Base-by-base conservation (phyloP, 2,113 vertebrate species). In the Setophaga kirtlandii region DNA sequence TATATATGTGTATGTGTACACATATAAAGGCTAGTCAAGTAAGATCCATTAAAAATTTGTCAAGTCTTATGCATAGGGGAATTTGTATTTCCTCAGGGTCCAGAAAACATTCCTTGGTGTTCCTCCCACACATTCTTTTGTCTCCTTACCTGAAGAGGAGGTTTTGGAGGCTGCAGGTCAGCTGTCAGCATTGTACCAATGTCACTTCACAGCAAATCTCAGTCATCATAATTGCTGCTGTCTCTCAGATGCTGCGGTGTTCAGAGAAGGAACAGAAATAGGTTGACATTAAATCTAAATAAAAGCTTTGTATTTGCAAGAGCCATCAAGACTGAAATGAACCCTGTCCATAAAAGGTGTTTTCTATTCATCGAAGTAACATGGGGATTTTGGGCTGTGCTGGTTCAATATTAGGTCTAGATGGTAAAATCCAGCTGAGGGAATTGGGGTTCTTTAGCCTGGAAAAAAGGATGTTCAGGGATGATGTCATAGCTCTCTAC, bases 341-440 rank as follows among this genome's bases (percentile, higher is more conserved):
- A 30, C 11, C 5, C 41, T 41, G 11, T 27, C 1, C 1, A 0
- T 11, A 35, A 39, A 22, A 47, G 21, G 12, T 12, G 37, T 20
- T 60, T 23, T 22, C 25, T 35, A 8, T 24, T 55, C 33, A 55
- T 44, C 49, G 13, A 4, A n/a, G 22, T 21, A 39, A 37, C 14
- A 6, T 0, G 8, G 35, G 30, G 2, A 0, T 11, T 52, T 11
- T 9, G 12, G 28, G 47, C 6, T 1, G 0, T 25, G 44, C 4
- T 27, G 13, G 35, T 27, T 60, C 27, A 42, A 18, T 24, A 0
- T 9, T 10, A 39, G 28, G n/a, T 25, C 10, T 13, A 20, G 31
- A 69, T 6, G 28, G 30, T 17, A 47, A 75, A 35, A 82, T 47
- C 23, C 16, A 8, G 11, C 24, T 27, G 37, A 58, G 23, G 44